Base-by-base conservation (phyloP, 2,797 vertebrate genomes). In the Myotis findleyi region DNA sequence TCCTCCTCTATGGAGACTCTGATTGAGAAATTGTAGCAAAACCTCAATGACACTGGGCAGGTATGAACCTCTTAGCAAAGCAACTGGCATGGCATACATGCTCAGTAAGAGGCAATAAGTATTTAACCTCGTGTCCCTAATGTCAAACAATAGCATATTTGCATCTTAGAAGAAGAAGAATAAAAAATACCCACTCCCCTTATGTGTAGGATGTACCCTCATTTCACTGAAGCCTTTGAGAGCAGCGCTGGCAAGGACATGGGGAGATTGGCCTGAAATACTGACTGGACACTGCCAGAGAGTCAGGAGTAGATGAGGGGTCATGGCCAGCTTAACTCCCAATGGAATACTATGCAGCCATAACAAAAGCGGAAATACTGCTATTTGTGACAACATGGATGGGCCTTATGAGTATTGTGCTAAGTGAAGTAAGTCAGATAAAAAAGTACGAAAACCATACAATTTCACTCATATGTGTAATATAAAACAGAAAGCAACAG, bases 161-260 rank as follows among this genome's bases (percentile, higher is more conserved):
- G 20, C 9, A 1, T 21, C 57, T 68, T 53, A 49, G 9, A 51
- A 73, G 30, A 51, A 73, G 30, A 71, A 57, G 17, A 21, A 68
- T n/a, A 7, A 36, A 82, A 18, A 36, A 10, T 0, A 0, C 17
- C 17, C 14, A 4, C 51, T 2, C 10, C 18, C 27, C 6, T 21
- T 13, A 5, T 0, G 21, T 57, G 53, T 21, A 73, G 59, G 27
- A 18, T 6, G 25, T 4, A 38, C 16, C 23, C 36, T 62, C 18
- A 0, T 23, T 11, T 44, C 82, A 9, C 18, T 41, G 44, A 30
- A 11, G n/a, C 27, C 36, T 69, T 13, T 13, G 16, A 41, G 23
- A 53, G 11, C 6, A 10, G 14, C 0, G 3, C 7, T 20, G 25
- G 75, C 0, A 3, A 59, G 10, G 3, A 49, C 0, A 3, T 0